Base-by-base conservation (phyloP, 30 jellyfish, hydroid and myxozoan species). In the Turritopsis dohrnii region DNA sequence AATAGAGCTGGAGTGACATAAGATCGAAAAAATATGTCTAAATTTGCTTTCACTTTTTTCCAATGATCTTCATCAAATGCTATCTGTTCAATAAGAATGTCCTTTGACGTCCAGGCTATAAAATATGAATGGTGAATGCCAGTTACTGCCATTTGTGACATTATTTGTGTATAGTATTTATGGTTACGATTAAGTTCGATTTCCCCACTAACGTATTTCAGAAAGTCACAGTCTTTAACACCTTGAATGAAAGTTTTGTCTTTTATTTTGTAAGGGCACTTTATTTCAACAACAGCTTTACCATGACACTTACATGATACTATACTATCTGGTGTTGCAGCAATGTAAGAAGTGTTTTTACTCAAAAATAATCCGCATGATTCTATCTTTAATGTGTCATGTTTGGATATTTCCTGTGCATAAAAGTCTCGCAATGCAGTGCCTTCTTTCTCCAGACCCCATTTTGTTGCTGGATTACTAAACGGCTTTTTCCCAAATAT, bases 271-370 rank as follows among this genome's bases (percentile, higher is more conserved):
- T 79, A 79, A 8, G 94, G 94, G 85, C 94, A 86, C 31, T 86
- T 86, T 1, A 79, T 52, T 71, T 79, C 89, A 5, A 86, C 21
- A 19, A 30, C 53, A 1, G 65, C 9, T 28, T 71, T 79, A 21
- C 30, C 69, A 79, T 71, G 86, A 52, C 94, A 86, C 72, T 71
- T 86, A 80, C 94, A 86, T 1, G 13, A 3, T 71, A 80, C 24
- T 71, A 86, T 79, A 13, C 86, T 80, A 66, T 86, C 94, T 21
- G 94, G 94, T 65, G 89, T 26, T 28, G 94, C 94, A 28, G 53
- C 89, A 66, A 86, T 79, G 66, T 28, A 86, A 4, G 94, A 83
- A 27, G 26, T 19, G 25, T 66, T 27, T 79, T 80, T 71, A 29
- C 21, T 21, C 1, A 79, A 65, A 54, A 20, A 71, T 71, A 86